A percentile compares a stretch with the other conserved stretches of the same genome.
Conservation (phyloP, 2,113 vertebrate species). For the Lagopus muta region DNA sequence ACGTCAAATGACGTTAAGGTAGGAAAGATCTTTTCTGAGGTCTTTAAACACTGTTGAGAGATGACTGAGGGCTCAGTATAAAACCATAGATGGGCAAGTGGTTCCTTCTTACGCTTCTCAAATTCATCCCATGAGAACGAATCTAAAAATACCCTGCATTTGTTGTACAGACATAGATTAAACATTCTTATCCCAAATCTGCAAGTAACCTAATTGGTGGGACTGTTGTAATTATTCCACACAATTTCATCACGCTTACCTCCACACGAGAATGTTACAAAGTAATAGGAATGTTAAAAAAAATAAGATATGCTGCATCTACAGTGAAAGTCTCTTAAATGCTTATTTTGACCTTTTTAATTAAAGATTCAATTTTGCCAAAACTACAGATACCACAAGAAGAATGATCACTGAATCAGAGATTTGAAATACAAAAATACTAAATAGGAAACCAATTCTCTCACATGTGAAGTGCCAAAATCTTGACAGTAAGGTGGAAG, state of each 20-base stretch:
- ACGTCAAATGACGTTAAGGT: neutral
- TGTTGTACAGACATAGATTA: neutral
- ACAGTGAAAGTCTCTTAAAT: neutral
- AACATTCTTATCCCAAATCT: neutral
- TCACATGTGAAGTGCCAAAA: neutral
- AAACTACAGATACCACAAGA: neutral
- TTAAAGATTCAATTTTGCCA: neutral
- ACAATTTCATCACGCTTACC: neutral
- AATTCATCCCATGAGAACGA: neutral
- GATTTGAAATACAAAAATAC: neutral
- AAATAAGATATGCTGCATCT: neutral
- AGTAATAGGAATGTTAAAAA: neutral
- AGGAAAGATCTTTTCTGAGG: neutral
- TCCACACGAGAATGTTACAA: neutral
- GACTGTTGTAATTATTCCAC: neutral
- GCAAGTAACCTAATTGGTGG: neutral
- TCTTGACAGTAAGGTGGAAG: neutral
- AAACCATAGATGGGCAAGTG: rapidly evolving
- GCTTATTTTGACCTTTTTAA: neutral
- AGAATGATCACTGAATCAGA: neutral
- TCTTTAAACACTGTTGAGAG: neutral
- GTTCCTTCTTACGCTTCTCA: neutral
- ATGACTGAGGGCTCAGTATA: neutral
- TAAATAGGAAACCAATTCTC: neutral
- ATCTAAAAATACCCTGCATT: neutral